phyloP scores from a whole-genome alignment of 2,113 vertebrate genomes.

The Morone saxatilis region DNA sequence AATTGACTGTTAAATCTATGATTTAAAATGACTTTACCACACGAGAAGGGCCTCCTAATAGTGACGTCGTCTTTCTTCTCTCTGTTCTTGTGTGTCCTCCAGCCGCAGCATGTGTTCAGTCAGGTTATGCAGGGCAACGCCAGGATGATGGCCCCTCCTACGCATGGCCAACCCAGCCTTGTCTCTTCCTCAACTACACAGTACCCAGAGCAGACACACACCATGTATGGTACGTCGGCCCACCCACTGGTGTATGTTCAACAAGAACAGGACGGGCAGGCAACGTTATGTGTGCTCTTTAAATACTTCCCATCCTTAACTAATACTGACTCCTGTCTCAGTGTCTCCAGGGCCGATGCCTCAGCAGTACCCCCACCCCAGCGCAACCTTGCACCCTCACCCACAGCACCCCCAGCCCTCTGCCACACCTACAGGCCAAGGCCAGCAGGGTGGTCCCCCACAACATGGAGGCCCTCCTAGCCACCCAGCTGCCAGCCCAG shows the following conservation, averaged over 20 bases:
- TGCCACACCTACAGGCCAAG: constrained; percentile 96
- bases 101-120: constrained; percentile 97
- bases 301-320: not conserved
- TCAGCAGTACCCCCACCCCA: constrained; percentile 96
- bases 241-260: not conserved
- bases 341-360: constrained; percentile 95
- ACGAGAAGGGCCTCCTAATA: too few species aligned
- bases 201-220: constrained; percentile 98
- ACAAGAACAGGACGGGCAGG: not conserved
- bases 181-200: constrained; percentile 95
- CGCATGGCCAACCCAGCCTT: constrained; percentile 93
- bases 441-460: constrained; percentile 86
- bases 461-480: constrained; percentile 91
- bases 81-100: constrained; percentile 46
- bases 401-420: constrained; percentile 95
- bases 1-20: too few species aligned
- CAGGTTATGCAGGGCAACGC: constrained; percentile 94
- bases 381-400: constrained; percentile 92
- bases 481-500: constrained; percentile 96
- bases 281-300: not conserved
- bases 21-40: not conserved
- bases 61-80: not conserved
- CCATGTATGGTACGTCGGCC: constrained; percentile 95
- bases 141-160: constrained; percentile 94
- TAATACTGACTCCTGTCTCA: constrained; percentile 65